Conservation (phyloP, 2,797 vertebrate genomes). For the Heteromormyrus szaboi region DNA sequence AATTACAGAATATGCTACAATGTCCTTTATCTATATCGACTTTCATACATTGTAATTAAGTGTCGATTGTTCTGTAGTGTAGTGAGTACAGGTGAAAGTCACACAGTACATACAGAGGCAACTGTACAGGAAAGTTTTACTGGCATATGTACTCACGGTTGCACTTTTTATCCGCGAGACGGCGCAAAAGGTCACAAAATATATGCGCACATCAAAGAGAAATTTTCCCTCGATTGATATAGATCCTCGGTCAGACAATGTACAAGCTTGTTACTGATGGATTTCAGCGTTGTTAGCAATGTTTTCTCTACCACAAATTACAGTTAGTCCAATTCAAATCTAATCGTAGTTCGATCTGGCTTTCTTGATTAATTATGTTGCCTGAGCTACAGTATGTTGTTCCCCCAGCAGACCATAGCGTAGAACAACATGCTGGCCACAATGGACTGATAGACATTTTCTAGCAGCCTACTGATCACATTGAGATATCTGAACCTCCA, state of each 20-base stretch:
- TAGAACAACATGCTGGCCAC: not conserved
- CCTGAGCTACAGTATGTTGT: not conserved
- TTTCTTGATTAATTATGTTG: not conserved
- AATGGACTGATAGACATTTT: not conserved
- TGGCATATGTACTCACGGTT: not conserved
- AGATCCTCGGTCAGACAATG: not conserved
- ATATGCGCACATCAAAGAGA: not conserved
- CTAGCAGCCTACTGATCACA: not conserved
- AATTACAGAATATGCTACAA: not conserved
- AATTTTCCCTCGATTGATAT: not conserved
- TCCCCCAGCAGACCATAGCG: not conserved
- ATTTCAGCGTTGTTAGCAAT: not conserved
- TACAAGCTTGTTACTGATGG: not conserved
- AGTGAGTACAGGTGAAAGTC: not conserved
- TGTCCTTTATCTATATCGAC: not conserved
- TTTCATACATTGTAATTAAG: not conserved
- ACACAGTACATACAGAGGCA: not conserved
- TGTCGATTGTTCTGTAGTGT: not conserved
- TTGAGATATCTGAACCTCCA: not conserved
- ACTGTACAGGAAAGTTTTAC: not conserved
- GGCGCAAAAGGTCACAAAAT: not conserved
- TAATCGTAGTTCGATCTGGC: not conserved
- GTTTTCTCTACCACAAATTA: not conserved
- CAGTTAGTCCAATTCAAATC: not conserved
- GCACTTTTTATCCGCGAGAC: not conserved